Conservation (phyloP, 2,888 invertebrate species). For the Mamestra brassicae region DNA sequence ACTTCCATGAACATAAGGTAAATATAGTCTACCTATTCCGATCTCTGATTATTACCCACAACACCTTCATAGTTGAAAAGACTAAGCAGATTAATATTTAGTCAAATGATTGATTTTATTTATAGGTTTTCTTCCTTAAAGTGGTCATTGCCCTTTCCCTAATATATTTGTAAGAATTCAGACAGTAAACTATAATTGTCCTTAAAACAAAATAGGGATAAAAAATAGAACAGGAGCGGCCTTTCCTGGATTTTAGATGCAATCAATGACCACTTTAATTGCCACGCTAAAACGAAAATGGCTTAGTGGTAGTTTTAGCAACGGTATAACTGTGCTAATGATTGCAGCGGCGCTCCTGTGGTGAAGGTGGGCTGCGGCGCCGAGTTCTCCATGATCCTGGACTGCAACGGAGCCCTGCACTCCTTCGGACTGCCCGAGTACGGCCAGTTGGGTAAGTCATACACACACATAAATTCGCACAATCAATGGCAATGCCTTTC, state of each 20-base stretch:
- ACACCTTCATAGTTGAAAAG: background rate
- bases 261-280: no score
- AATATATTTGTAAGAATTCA: background rate
- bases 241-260: no score
- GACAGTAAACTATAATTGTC: background rate
- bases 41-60: no score
- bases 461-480: no score
- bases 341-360: slow-evolving; percentile 94
- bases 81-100: background rate
- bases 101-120: background rate
- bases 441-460: slow-evolving; percentile 94
- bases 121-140: background rate
- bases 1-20: no score
- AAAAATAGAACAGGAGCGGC: no score
- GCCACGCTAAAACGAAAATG: background rate
- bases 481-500: no score
- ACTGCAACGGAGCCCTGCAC: slow-evolving; percentile 96
- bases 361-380: slow-evolving; percentile 97
- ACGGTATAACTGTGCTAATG: background rate
- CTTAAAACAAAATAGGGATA: no score
- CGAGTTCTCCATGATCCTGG: slow-evolving; percentile 97
- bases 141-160: background rate
- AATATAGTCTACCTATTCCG: no score
- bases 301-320: background rate
- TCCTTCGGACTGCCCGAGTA: slow-evolving; percentile 98